Base-by-base conservation (phyloP, 1,140 invertebrate species). In the Melipona quadrifasciata region DNA sequence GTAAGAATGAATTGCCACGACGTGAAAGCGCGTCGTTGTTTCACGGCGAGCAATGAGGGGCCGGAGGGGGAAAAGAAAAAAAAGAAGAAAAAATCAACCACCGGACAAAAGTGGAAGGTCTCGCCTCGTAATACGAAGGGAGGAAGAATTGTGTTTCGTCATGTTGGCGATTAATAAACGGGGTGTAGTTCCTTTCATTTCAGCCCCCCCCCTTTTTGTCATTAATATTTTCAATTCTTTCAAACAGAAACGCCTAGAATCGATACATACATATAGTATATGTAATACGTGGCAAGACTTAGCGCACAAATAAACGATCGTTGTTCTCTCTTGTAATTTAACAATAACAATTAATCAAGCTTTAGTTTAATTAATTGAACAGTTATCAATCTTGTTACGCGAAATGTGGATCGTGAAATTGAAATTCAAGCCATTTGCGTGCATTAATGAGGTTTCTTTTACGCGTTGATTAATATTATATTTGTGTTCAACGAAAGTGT, bases 151-250 rank as follows among this genome's bases (percentile, higher is more conserved):
- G 80, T 57, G 68, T 71, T 86, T 67, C 75, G 80, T 82, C 86
- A 86, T 86, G 85, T 87, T 64, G 61, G 61, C 75, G 85, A 87
- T 87, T 87, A 87, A 86, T 87, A 87, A 85, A 34, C n/a, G 73
- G 19, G 34, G 11, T 55, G 8, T 14, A 81, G 61, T 71, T 86
- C 77, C 85, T 79, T 75, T 58, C 64, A 47, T n/a, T 2, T 2
- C 68, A 57, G 47, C 64, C 58, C 67, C 47, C n/a, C 53, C 58
- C 55, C 31, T 75, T 74, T 65, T 47, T 47, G 39, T 71, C 57
- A 87, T 84, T 87, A 73, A 87, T 87, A 74, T 71, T 61, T 65
- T 61, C 71, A 82, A 65, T 82, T 82, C 31, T 1, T 24, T 27
- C 10, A 34, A 67, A 67, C 19, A 34, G 65, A 31, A 67, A 34